Conservation (phyloP, 2,797 vertebrate genomes). For the Molossus alvarezi region DNA sequence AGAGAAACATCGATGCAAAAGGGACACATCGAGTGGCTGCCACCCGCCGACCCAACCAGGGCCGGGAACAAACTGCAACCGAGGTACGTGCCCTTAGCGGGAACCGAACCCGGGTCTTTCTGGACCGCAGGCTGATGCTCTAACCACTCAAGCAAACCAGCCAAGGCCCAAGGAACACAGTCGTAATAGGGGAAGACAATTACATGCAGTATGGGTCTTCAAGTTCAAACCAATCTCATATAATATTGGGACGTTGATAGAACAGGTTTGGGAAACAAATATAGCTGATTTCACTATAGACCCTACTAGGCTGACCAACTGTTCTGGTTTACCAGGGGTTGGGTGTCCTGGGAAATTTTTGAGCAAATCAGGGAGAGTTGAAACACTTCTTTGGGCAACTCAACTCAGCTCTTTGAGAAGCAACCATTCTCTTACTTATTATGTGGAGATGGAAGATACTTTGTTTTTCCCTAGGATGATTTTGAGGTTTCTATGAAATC, state of each 20-base stretch:
- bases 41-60: too few relatives aligned
- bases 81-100: too few relatives aligned
- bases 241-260: background rate
- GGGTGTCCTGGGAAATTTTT: background rate
- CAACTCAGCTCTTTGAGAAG: background rate
- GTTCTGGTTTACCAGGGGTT: rapidly evolving
- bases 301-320: too few relatives aligned
- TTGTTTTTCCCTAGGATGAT: background rate
- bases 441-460: background rate
- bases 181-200: background rate
- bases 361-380: background rate
- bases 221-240: background rate
- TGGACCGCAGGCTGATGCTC: too few relatives aligned
- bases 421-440: background rate
- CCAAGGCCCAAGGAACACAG: background rate
- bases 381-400: background rate
- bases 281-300: background rate
- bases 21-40: too few relatives aligned
- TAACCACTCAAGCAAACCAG: too few relatives aligned
- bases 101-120: too few relatives aligned
- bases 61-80: too few relatives aligned
- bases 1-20: too few relatives aligned
- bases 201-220: background rate
- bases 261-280: background rate
- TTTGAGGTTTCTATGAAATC: constrained; percentile 5